Percentiles rank a stretch among this genome's conserved stretches.
phyloP scores from a whole-genome alignment of 2,797 vertebrate species.

The Enteromius anoplus region DNA sequence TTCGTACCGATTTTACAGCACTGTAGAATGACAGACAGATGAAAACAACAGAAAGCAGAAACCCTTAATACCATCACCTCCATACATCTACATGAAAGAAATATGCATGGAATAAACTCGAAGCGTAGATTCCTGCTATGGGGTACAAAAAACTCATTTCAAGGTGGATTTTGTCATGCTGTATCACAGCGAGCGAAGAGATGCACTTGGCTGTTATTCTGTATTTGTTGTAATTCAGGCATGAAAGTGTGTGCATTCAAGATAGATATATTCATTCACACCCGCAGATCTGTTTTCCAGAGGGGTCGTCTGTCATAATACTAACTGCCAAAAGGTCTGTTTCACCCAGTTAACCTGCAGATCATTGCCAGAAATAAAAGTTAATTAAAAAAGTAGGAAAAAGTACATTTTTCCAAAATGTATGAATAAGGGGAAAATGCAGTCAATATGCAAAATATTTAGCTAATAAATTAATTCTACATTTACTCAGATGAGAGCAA shows the following conservation, averaged over 20 bases:
- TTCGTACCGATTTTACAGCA: slow-evolving; percentile 21
- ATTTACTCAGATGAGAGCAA: not conserved
- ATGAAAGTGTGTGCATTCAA: slow-evolving; percentile 35
- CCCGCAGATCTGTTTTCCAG: slow-evolving; percentile 23
- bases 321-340: slow-evolving; percentile 13
- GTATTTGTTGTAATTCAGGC: slow-evolving; percentile 33
- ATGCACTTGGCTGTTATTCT: slow-evolving; percentile 33
- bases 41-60: slow-evolving; percentile 11
- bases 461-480: not conserved
- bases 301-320: slow-evolving; percentile 14
- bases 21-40: slow-evolving; percentile 1
- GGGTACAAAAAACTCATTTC: slow-evolving; percentile 63
- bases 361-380: slow-evolving; percentile 34
- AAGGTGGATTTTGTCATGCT: slow-evolving; percentile 64
- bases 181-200: slow-evolving; percentile 47
- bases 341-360: slow-evolving; percentile 9
- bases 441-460: not conserved
- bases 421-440: not conserved
- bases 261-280: slow-evolving; percentile 18
- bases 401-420: not conserved
- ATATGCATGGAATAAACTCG: slow-evolving; percentile 51
- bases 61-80: slow-evolving; percentile 7
- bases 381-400: not conserved
- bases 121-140: slow-evolving; percentile 42
- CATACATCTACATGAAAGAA: not conserved